Evolutionary conservation across 2,888 invertebrate genomes (phyloP).

Genomic region (Agelastica alni): DNA sequence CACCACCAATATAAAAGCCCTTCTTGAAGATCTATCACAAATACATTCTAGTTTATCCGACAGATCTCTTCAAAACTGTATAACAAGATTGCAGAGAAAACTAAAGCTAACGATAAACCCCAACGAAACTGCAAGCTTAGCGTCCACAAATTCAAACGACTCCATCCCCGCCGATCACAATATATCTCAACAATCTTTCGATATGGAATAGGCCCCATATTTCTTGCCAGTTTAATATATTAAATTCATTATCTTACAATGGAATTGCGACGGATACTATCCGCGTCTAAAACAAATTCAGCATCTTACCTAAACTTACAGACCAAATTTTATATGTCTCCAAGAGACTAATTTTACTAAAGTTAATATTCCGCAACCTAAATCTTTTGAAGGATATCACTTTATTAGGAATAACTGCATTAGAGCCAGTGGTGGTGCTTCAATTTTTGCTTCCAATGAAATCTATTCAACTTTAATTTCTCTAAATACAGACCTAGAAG

Average conservation of each 20-base stretch:
- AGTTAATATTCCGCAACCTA: neutral
- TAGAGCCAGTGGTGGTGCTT: neutral
- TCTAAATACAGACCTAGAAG: neutral
- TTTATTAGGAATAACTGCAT: neutral
- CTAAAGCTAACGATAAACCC: neutral
- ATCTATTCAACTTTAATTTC: neutral
- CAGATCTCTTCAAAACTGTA: neutral
- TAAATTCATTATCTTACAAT: neutral
- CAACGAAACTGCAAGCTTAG: neutral
- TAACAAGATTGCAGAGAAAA: too few relatives aligned
- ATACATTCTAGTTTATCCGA: neutral
- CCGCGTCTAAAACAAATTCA: too few relatives aligned
- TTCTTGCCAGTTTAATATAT: neutral
- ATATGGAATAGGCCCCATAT: too few relatives aligned
- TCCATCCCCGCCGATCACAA: neutral
- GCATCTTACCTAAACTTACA: neutral
- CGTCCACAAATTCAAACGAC: neutral
- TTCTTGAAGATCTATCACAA: neutral
- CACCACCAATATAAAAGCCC: neutral
- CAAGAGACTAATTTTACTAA: neutral
- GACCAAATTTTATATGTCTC: neutral
- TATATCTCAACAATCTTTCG: too few relatives aligned
- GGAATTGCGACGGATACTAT: too few relatives aligned
- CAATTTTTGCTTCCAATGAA: neutral
- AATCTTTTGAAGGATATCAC: neutral